Base-by-base conservation (phyloP, 2,888 invertebrate genomes). In the Eledona agricola region DNA sequence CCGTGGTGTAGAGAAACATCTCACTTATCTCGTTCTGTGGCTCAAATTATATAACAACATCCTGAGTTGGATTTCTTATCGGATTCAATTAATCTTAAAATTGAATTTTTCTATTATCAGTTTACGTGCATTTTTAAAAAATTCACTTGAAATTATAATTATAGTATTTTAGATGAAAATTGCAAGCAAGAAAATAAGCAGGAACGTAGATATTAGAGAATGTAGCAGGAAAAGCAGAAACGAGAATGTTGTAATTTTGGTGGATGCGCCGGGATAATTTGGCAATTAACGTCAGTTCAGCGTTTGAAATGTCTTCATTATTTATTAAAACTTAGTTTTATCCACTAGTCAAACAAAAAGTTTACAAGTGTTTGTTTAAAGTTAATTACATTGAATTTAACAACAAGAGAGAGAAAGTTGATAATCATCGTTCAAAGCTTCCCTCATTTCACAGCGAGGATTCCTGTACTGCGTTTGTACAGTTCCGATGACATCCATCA, bases 41-140 rank as follows among this genome's bases (percentile, higher is more conserved):
- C 49, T 50, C 49, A 55, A 60, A 60, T 62, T 60, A 55, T 60
- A 62, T 57, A 58, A 58, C 42, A 60, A 60, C 50, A 62, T 61
- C 55, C 59, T 45, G 31, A 6, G 32, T 37, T 55, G 49, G 46
- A 51, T 49, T 45, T 29, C 53, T 57, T 58, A 58, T 59, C 57
- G 40, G 37, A 46, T 59, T 56, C 53, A 58, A 62, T 60, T 60
- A 62, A 60, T 60, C 58, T 55, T 37, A 52, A 58, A 60, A 62
- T 59, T 57, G 60, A 58, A 59, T 60, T 55, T 45, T 43, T 45
- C 51, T 54, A 38, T 54, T 32, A 20, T 29, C 12, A 17, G 37
- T 37, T 37, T 37, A 51, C 37, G 31, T 40, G n/a, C n/a, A n/a
- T n/a, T n/a, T n/a, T n/a, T n/a, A n/a, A n/a, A n/a, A n/a, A n/a